Base-by-base conservation (phyloP, 2,113 vertebrate species). In the Coptodon rendalli region DNA sequence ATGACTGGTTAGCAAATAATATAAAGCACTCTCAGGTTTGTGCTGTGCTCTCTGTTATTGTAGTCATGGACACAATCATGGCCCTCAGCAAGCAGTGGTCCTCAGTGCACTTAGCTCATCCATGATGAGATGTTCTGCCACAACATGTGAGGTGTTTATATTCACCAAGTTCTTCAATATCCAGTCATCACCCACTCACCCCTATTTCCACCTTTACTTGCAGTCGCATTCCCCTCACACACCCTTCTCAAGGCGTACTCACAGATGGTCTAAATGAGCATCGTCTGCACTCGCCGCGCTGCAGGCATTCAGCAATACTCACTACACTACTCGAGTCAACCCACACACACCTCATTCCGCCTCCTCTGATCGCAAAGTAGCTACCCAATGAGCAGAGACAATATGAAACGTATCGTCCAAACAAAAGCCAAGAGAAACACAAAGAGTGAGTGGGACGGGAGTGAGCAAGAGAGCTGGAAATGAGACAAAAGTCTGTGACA, bases 401-500 rank as follows among this genome's bases (percentile, higher is more conserved):
- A 91, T 89, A 87, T 92, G 91, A 91, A 91, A 85, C 24, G 14
- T 86, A 87, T 80, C 76, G 78, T 91, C 85, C 82, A 89, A 95
- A 93, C 81, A 91, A 93, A 94, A 90, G 88, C 63, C 61, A 7
- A 87, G 71, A 86, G 79, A 89, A 89, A 94, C 68, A 85, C 80
- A 90, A 87, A 92, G 85, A 92, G 80, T 14, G 86, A 93, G 88
- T 94, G 84, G 86, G 91, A 93, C 16, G 45, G 80, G 24, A 85
- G 86, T 9, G 87, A 93, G 88, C 71, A 27, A 52, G 68, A 89
- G 82, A 89, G 90, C 81, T 85, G 85, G 66, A 83, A 84, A 92
- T 66, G 87, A 94, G 90, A 94, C 91, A 90, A 93, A 91, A 83
- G 92, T 94, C 89, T 94, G 81, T 27, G 6, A 80, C 71, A 61